These are phyloP conservation scores for Platalea minor DNA, from an alignment of 2,797 vertebrate species.

Conservation along the genomic window DNA sequence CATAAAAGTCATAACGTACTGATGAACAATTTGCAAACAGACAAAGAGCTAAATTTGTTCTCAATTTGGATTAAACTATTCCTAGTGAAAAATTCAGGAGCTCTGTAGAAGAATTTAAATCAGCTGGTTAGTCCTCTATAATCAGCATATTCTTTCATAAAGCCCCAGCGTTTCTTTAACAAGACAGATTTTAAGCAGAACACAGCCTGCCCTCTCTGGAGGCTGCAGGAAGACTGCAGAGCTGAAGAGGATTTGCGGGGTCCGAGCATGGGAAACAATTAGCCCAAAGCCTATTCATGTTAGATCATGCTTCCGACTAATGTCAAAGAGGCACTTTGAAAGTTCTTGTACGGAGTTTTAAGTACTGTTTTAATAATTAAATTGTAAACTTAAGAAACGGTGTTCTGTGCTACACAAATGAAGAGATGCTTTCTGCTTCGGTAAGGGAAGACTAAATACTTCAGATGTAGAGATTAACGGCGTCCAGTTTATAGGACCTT, in stretches of 20 bases:
- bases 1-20: conserved; percentile 40
- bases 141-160: neutral
- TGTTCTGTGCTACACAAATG: neutral
- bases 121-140: conserved; percentile 10
- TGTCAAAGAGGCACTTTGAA: neutral
- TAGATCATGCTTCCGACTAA: neutral
- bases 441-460: neutral
- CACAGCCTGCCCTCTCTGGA: neutral
- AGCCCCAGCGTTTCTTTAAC: neutral
- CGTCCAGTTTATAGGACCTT: neutral
- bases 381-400: neutral
- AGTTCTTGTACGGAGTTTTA: neutral
- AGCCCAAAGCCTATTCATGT: neutral
- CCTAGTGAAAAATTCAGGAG: conserved; percentile 46
- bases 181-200: neutral
- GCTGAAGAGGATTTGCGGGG: neutral
- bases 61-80: conserved; percentile 53
- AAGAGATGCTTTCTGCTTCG: neutral
- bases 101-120: conserved; percentile 28
- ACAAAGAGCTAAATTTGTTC: conserved; percentile 50
- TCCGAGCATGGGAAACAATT: neutral
- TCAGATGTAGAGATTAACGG: neutral
- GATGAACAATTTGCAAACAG: conserved; percentile 65
- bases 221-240: neutral
- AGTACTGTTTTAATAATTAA: neutral